Evolutionary conservation across 2,113 vertebrate genomes (phyloP).

Genomic region (Cacatua alba): DNA sequence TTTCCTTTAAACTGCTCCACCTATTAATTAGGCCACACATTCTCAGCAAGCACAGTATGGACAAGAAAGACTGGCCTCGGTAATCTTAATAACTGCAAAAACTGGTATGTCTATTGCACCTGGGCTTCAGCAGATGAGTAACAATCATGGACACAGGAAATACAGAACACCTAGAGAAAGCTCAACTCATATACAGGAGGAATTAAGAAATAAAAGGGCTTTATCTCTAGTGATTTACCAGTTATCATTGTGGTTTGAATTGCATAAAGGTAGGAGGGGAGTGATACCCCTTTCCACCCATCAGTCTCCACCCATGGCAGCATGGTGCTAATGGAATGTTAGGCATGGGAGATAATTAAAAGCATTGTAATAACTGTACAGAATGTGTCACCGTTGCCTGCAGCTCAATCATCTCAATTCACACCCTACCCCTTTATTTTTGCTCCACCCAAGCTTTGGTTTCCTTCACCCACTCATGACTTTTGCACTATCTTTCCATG

Average conservation of each 20-base stretch:
- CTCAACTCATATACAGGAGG: not conserved
- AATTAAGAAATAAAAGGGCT: not conserved
- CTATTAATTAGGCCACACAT: not conserved
- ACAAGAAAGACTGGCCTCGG: not conserved
- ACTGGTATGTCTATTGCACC: not conserved
- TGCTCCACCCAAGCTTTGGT: conserved; percentile 4
- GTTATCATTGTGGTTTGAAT: not conserved
- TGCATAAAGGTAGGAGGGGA: not conserved
- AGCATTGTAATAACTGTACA: not conserved
- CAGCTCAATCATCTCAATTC: not conserved
- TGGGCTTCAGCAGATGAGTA: not conserved
- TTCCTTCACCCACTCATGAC: not conserved
- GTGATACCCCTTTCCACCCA: not conserved
- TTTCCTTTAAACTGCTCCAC: not conserved
- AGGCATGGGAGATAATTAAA: not conserved
- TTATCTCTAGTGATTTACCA: not conserved
- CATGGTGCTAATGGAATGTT: not conserved
- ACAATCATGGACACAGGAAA: not conserved
- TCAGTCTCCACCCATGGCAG: not conserved
- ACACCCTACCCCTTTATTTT: not conserved
- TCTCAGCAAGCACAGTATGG: not conserved
- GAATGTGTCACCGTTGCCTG: conserved; percentile 5
- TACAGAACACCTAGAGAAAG: not conserved
- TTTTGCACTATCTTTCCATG: not conserved
- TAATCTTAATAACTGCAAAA: not conserved